These are phyloP conservation scores for Bombus terrestris DNA, from an alignment of 1,140 invertebrate genomes.

Conservation along the genomic window DNA sequence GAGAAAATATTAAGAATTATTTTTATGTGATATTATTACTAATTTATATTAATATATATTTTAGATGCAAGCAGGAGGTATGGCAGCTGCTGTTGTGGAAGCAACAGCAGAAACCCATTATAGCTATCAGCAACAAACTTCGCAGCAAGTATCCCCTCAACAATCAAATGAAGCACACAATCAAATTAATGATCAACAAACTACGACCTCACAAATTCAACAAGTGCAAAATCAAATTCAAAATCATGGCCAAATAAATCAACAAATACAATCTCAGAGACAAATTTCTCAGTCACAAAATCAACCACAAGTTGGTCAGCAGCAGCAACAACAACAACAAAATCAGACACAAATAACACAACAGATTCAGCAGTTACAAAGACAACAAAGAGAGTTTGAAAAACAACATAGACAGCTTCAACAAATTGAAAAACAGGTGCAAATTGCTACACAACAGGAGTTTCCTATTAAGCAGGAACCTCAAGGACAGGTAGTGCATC, in stretches of 20 bases:
- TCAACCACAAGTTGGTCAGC: constrained; percentile 77
- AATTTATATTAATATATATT: constrained; percentile 6
- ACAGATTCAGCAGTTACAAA: constrained; percentile 78
- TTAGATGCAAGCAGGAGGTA: constrained; percentile 80
- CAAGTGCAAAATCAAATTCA: constrained; percentile 81
- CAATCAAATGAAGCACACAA: constrained; percentile 77
- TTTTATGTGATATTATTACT: background rate
- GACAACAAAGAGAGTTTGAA: constrained; percentile 78
- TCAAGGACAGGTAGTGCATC: constrained; percentile 71
- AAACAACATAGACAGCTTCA: constrained; percentile 78
- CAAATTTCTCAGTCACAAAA: constrained; percentile 72
- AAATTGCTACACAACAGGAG: constrained; percentile 65
- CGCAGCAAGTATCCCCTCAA: constrained; percentile 75
- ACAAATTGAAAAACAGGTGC: constrained; percentile 76
- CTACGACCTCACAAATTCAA: constrained; percentile 75
- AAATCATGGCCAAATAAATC: constrained; percentile 80
- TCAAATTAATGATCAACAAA: constrained; percentile 76
- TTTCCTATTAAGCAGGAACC: constrained; percentile 64
- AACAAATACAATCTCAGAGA: constrained; percentile 81
- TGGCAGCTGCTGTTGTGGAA: constrained; percentile 78
- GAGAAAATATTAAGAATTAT: background rate
- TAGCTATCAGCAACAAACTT: constrained; percentile 80
- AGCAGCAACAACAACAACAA: constrained; percentile 64
- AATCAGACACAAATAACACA: constrained; percentile 74
- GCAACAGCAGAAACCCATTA: constrained; percentile 78